Percentiles rank a stretch among this genome's conserved stretches.
phyloP scores from a whole-genome alignment of 2,888 invertebrate genomes.

The Dryomyza anilis region DNA sequence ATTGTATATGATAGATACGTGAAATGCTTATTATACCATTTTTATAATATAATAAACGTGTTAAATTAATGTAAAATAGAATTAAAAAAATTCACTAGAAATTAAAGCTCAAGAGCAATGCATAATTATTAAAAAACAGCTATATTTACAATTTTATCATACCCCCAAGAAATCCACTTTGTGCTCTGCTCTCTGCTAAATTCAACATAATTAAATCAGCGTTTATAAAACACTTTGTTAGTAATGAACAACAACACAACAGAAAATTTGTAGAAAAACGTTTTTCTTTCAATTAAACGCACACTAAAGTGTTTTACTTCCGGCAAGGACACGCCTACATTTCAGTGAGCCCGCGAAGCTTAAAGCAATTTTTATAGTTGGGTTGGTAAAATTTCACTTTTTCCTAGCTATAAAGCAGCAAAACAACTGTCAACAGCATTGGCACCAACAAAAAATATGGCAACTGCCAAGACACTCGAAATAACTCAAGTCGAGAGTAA shows the following conservation, averaged over 20 bases:
- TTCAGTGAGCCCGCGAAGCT: background rate
- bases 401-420: too few species aligned
- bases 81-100: too few species aligned
- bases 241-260: background rate
- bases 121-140: background rate
- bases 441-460: background rate
- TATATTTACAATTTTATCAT: background rate
- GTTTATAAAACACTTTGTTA: too few species aligned
- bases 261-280: slow-evolving; percentile 29
- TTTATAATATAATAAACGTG: too few species aligned
- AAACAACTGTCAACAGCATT: background rate
- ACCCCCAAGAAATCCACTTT: background rate
- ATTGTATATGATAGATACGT: too few species aligned
- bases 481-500: background rate
- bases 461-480: background rate
- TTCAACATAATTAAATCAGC: slow-evolving; percentile 4
- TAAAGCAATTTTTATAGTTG: background rate
- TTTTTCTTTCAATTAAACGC: slow-evolving; percentile 46
- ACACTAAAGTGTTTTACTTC: slow-evolving; percentile 34
- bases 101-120: too few species aligned
- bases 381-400: too few species aligned
- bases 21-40: too few species aligned
- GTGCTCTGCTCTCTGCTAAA: background rate
- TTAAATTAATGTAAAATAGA: too few species aligned
- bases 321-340: background rate